These are phyloP conservation scores for Tursiops truncatus DNA, from an alignment of 2,113 vertebrate species.

Conservation along the genomic window DNA sequence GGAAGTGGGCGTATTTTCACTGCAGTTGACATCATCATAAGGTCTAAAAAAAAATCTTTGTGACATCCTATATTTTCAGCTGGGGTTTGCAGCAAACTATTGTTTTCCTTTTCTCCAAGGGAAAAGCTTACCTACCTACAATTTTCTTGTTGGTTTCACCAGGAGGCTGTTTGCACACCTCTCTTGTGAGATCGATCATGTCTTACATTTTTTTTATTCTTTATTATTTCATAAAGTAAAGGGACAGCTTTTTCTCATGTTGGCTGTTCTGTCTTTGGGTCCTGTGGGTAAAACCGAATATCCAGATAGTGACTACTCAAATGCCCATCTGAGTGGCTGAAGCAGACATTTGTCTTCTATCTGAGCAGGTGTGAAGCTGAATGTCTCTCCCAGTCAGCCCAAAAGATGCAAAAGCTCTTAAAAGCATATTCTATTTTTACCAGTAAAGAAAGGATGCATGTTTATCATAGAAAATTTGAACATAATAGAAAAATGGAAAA, in stretches of 20 bases:
- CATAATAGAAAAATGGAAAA: neutral
- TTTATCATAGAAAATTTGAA: neutral
- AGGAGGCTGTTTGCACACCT: slow-evolving; percentile 16
- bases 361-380: neutral
- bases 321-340: neutral
- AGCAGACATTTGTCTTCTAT: neutral
- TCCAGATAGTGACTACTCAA: neutral
- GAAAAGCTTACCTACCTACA: slow-evolving; percentile 14
- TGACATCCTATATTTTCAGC: slow-evolving; percentile 55
- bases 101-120: slow-evolving; percentile 44
- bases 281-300: slow-evolving; percentile 9
- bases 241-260: neutral
- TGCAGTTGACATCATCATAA: slow-evolving; percentile 51
- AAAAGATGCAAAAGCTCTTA: neutral
- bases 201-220: slow-evolving; percentile 29
- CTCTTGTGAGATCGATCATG: slow-evolving; percentile 43
- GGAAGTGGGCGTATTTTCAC: slow-evolving; percentile 33
- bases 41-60: slow-evolving; percentile 36
- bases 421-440: slow-evolving; percentile 27
- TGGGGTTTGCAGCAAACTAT: neutral
- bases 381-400: neutral
- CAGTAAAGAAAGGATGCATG: neutral
- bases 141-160: slow-evolving; percentile 38
- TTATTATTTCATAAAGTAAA: slow-evolving; percentile 42
- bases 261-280: neutral